Conservation (phyloP, 2,113 vertebrate species). For the Paracyprichromis sp. region DNA sequence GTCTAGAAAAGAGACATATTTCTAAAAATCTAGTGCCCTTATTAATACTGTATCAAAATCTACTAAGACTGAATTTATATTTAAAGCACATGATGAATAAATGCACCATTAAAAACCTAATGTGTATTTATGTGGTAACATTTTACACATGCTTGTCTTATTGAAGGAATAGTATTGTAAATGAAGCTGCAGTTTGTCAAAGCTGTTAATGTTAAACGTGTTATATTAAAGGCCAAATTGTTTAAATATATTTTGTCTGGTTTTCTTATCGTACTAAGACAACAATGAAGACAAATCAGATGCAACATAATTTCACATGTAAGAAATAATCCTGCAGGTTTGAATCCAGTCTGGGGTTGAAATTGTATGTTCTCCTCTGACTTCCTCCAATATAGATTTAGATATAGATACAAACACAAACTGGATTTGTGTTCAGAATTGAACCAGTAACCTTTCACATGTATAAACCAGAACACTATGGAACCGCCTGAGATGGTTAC, state of each 20-base stretch:
- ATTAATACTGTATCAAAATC: not conserved
- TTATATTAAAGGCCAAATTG: not conserved
- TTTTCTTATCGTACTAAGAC: not conserved
- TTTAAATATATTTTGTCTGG: not conserved
- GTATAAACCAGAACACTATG: not conserved
- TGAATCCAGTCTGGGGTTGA: not conserved
- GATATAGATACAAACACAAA: not conserved
- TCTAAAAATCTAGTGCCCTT: not conserved
- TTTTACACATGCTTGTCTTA: not conserved
- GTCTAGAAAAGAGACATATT: not conserved
- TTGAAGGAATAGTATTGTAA: not conserved
- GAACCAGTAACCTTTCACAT: not conserved
- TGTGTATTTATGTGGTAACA: not conserved
- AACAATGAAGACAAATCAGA: not conserved
- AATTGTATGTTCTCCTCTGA: not conserved
- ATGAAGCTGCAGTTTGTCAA: not conserved
- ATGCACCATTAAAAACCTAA: not conserved
- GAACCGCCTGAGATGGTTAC: not conserved
- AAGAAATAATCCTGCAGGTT: not conserved
- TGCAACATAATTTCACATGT: not conserved
- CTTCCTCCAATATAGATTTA: not conserved
- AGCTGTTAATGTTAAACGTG: not conserved
- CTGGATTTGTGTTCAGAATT: not conserved
- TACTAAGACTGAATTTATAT: not conserved
- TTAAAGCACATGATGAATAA: not conserved